These are phyloP conservation scores for Tetragonula clypearis DNA, from an alignment of 1,140 invertebrate species.

Conservation along the genomic window DNA sequence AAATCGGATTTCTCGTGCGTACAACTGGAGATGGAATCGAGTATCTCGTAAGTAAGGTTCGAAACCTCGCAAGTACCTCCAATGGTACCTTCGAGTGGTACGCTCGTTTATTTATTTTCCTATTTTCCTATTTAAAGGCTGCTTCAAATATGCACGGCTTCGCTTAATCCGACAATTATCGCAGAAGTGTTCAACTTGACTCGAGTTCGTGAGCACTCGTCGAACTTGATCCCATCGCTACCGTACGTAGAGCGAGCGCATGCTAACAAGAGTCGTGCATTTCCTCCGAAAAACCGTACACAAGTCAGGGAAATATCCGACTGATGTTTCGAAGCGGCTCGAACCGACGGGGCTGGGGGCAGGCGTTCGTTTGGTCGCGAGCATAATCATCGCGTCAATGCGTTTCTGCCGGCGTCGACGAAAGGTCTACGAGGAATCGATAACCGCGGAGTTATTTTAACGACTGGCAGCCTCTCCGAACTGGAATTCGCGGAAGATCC, in stretches of 20 bases:
- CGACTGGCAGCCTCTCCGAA: neutral
- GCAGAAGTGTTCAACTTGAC: too few species aligned
- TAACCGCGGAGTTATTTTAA: constrained; percentile 29
- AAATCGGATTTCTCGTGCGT: constrained; percentile 2
- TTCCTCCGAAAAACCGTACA: neutral
- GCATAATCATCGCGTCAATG: neutral
- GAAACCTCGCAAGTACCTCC: too few species aligned
- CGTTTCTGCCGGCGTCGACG: neutral
- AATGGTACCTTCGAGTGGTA: too few species aligned
- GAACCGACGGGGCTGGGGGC: too few species aligned
- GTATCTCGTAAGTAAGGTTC: too few species aligned
- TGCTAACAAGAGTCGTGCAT: neutral
- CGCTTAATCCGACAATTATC: too few species aligned
- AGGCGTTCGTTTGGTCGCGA: neutral
- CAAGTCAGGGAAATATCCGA: neutral
- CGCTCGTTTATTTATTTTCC: too few species aligned
- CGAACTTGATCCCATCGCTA: too few species aligned
- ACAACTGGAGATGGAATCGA: neutral
- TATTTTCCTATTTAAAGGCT: too few species aligned
- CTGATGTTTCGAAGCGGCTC: neutral
- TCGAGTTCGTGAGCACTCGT: too few species aligned
- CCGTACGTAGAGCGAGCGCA: too few species aligned
- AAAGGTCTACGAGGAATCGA: neutral
- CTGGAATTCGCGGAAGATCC: neutral
- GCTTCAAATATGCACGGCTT: too few species aligned